Conservation (phyloP, 2,888 invertebrate species). For the Stenoptilia bipunctidactyla region DNA sequence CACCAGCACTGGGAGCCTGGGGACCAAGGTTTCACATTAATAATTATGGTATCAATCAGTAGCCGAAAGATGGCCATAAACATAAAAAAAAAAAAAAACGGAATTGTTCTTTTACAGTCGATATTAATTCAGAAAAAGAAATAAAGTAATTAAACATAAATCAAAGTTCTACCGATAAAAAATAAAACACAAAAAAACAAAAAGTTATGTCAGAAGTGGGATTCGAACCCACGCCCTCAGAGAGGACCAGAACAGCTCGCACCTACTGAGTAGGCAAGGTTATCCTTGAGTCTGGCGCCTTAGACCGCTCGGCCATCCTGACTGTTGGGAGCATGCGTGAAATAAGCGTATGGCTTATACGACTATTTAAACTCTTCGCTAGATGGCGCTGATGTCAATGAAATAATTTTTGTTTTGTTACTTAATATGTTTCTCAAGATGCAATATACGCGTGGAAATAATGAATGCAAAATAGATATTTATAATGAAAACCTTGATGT, state of each 20-base stretch:
- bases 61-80: conserved; percentile 7
- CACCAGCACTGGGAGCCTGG: conserved; percentile 39
- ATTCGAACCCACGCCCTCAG: conserved; percentile 87
- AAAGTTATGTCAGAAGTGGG: conserved; percentile 80
- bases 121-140: too few relatives aligned
- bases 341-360: conserved; percentile 23
- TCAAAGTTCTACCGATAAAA: too few relatives aligned
- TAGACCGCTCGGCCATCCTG: conserved; percentile 93
- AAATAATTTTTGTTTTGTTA: too few relatives aligned
- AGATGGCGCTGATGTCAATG: conserved; percentile 27
- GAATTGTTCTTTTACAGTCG: too few relatives aligned
- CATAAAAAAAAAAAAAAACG: too few relatives aligned
- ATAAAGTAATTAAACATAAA: too few relatives aligned
- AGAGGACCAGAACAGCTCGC: conserved; percentile 78
- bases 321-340: conserved; percentile 33
- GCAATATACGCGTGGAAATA: too few relatives aligned
- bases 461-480: too few relatives aligned
- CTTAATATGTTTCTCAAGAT: too few relatives aligned
- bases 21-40: conserved; percentile 13
- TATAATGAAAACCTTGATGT: too few relatives aligned
- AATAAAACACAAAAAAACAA: conserved; percentile 26
- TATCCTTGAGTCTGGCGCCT: conserved; percentile 77
- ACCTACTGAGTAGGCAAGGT: conserved; percentile 74
- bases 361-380: conserved; percentile 10
- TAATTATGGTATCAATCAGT: too few relatives aligned